These are phyloP conservation scores for Cerastis rubricosa DNA, from an alignment of 2,888 invertebrate species.

Conservation along the genomic window DNA sequence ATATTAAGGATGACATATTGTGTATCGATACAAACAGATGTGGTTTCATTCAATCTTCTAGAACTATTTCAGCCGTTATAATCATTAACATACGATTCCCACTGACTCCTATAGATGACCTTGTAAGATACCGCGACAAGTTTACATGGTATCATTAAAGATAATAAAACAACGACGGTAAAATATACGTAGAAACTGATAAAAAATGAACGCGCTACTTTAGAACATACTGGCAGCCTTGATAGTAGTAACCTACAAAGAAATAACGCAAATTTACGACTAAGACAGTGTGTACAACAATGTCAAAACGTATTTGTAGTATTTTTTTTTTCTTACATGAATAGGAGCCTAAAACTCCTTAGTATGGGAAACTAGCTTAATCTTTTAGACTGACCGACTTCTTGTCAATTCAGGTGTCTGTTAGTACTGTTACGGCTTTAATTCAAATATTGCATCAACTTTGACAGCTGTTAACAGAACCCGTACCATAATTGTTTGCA, in stretches of 20 bases:
- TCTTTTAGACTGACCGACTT: neutral
- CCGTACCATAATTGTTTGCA: neutral
- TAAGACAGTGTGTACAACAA: neutral
- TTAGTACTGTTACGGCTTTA: neutral
- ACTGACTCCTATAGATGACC: constrained; percentile 24
- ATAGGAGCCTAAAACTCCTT: neutral
- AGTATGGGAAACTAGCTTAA: neutral
- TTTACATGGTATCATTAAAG: constrained; percentile 29
- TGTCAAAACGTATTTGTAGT: neutral
- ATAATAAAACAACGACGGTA: constrained; percentile 16
- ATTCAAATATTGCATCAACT: neutral
- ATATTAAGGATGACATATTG: neutral
- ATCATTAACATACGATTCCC: constrained; percentile 11
- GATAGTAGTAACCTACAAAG: constrained; percentile 17
- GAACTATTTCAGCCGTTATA: neutral
- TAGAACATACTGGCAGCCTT: constrained; percentile 33
- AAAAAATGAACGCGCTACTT: constrained; percentile 13
- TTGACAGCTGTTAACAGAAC: neutral
- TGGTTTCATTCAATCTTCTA: constrained; percentile 6
- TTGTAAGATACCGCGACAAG: constrained; percentile 7
- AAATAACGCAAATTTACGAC: neutral
- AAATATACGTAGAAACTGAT: constrained; percentile 48
- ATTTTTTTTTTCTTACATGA: neutral
- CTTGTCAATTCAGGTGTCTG: neutral
- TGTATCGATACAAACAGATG: neutral